Percentiles rank a stretch among this genome's conserved stretches.
phyloP scores from a whole-genome alignment of 2,113 vertebrate genomes.

The Oncorhynchus gorbuscha region DNA sequence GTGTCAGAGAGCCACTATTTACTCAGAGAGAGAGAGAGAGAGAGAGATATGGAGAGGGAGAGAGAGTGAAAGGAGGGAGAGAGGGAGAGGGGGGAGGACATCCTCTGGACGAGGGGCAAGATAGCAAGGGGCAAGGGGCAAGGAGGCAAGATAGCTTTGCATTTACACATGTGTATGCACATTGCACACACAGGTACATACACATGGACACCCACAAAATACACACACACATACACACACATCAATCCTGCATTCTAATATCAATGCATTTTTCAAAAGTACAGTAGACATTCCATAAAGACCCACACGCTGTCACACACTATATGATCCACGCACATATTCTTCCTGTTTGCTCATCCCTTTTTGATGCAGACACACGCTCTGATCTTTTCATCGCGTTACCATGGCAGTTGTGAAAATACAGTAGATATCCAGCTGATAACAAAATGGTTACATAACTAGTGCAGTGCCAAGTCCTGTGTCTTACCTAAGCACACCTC shows the following conservation, averaged over 20 bases:
- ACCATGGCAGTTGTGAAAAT: constrained; percentile 66
- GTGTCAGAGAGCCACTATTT: constrained; percentile 35
- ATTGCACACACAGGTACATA: too few species aligned
- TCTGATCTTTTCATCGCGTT: constrained; percentile 58
- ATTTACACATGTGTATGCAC: background rate
- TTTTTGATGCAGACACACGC: constrained; percentile 6
- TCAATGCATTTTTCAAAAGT: too few species aligned
- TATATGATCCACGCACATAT: background rate
- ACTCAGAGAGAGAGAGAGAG: too few species aligned
- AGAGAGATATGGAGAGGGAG: background rate
- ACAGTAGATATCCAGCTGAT: constrained; percentile 72
- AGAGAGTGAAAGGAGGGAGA: background rate
- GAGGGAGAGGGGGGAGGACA: background rate
- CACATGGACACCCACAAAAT: too few species aligned
- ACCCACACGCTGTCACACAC: background rate
- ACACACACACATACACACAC: constrained; percentile 5
- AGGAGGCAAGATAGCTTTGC: background rate
- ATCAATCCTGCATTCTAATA: background rate
- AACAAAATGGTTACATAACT: constrained; percentile 78
- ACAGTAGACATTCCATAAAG: background rate
- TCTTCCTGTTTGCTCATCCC: background rate
- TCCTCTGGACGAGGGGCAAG: constrained; percentile 9
- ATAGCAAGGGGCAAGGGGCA: too few species aligned
- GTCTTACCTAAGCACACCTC: constrained; percentile 66
- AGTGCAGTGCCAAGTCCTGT: constrained; percentile 62